Conservation (phyloP, 1,140 invertebrate genomes). For the Carposina sasakii region DNA sequence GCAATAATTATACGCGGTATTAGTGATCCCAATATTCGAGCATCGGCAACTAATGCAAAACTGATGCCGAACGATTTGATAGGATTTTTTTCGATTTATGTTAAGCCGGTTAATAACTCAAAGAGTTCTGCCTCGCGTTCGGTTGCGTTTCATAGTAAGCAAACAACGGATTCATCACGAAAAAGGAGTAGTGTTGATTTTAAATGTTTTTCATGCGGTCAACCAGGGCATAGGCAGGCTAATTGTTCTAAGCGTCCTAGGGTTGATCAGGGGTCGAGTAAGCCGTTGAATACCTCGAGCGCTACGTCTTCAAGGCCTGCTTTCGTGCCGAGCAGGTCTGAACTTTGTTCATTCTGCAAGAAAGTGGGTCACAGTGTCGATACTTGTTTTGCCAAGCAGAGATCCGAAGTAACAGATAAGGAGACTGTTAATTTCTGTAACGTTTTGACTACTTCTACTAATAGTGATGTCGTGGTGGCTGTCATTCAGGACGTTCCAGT, state of each 20-base stretch:
- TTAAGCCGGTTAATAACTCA: no score
- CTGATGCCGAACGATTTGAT: conserved; percentile 4
- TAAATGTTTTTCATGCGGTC: no score
- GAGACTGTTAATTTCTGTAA: background rate
- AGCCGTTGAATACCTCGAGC: no score
- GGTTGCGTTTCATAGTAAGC: no score
- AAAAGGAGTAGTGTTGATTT: no score
- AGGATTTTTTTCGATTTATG: conserved; percentile 6
- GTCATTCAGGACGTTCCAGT: conserved; percentile 15
- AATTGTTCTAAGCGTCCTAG: no score
- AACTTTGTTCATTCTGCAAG: conserved; percentile 1
- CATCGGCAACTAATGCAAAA: background rate
- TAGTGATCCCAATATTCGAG: background rate
- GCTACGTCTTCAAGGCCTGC: no score
- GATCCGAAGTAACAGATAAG: background rate
- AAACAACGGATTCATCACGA: no score
- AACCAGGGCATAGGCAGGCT: no score
- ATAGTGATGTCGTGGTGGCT: conserved; percentile 11
- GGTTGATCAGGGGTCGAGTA: no score
- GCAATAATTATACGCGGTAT: conserved; percentile 5
- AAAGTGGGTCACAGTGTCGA: background rate
- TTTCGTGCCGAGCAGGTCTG: no score
- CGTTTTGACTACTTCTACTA: background rate
- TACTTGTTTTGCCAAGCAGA: background rate
- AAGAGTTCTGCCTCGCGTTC: no score